Percentiles rank a stretch among this genome's conserved stretches.
phyloP scores from a whole-genome alignment of 2,888 invertebrate species.

The Macrosiphum euphorbiae region DNA sequence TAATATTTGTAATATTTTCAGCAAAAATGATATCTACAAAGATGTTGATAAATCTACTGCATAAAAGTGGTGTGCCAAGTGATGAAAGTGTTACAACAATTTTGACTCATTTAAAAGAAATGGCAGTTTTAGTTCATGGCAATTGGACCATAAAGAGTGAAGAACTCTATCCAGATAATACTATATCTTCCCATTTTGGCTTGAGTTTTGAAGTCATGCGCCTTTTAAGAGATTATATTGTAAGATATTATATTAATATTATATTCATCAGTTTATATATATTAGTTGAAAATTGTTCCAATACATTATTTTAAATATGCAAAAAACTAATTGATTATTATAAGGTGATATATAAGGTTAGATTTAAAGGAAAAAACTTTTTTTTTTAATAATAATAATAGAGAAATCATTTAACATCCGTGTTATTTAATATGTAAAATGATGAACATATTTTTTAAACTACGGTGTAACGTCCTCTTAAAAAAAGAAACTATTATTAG shows the following conservation, averaged over 20 bases:
- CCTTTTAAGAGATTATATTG: slow-evolving; percentile 46
- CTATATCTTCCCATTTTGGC: slow-evolving; percentile 42
- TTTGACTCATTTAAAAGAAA: slow-evolving; percentile 35
- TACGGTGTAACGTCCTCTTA: no score
- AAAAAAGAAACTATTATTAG: background rate
- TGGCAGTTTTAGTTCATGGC: slow-evolving; percentile 16
- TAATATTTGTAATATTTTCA: slow-evolving; percentile 12
- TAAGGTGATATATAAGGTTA: background rate
- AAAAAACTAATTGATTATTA: background rate
- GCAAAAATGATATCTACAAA: slow-evolving; percentile 56
- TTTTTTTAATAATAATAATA: no score
- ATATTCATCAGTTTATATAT: background rate
- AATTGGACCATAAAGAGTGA: slow-evolving; percentile 55
- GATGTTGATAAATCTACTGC: slow-evolving; percentile 23
- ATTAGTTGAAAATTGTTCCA: background rate
- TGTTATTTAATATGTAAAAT: no score
- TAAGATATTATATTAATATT: slow-evolving; percentile 17
- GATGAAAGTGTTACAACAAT: slow-evolving; percentile 34
- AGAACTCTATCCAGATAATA: slow-evolving; percentile 45
- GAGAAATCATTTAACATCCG: no score
- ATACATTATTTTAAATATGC: background rate
- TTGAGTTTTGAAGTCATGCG: slow-evolving; percentile 48
- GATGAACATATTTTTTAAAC: no score
- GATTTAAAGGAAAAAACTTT: no score
- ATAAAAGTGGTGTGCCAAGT: slow-evolving; percentile 18